Evolutionary conservation across 2,888 invertebrate genomes (phyloP).

Genomic region (Caenorhabditis sp.): DNA sequence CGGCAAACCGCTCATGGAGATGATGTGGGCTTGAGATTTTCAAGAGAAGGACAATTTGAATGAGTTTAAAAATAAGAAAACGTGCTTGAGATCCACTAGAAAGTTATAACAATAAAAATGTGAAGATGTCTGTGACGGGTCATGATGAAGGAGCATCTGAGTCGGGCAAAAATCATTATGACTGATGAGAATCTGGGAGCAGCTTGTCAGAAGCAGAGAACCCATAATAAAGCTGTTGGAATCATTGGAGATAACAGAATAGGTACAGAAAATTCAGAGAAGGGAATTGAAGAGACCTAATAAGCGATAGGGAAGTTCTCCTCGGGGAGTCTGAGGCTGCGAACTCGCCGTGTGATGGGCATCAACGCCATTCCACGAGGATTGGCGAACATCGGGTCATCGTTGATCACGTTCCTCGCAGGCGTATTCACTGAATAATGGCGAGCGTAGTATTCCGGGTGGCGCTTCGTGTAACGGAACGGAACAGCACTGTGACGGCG

Average conservation of each 20-base stretch:
- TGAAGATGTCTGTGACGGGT: neutral
- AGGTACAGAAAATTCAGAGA: too few relatives aligned
- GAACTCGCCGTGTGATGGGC: conserved; percentile 26
- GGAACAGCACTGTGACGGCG: conserved; percentile 40
- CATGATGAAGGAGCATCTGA: neutral
- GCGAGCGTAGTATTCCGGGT: neutral
- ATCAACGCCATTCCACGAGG: conserved; percentile 33
- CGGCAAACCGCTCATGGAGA: neutral
- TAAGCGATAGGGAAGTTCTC: conserved; percentile 47
- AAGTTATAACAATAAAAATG: neutral
- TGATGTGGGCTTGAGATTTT: neutral
- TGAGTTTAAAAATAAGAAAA: neutral
- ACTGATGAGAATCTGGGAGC: too few relatives aligned
- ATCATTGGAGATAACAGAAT: too few relatives aligned
- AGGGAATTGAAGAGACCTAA: neutral
- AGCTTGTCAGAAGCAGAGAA: too few relatives aligned
- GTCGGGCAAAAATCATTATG: too few relatives aligned
- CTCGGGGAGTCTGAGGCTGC: conserved; percentile 18
- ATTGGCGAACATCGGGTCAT: conserved; percentile 33
- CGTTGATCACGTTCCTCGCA: neutral
- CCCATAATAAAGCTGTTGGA: too few relatives aligned
- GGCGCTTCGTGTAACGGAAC: neutral
- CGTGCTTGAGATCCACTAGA: neutral
- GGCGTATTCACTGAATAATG: conserved; percentile 38
- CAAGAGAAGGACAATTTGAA: neutral